Base-by-base conservation (phyloP, 2,797 vertebrate species). In the Onychomys torridus region DNA sequence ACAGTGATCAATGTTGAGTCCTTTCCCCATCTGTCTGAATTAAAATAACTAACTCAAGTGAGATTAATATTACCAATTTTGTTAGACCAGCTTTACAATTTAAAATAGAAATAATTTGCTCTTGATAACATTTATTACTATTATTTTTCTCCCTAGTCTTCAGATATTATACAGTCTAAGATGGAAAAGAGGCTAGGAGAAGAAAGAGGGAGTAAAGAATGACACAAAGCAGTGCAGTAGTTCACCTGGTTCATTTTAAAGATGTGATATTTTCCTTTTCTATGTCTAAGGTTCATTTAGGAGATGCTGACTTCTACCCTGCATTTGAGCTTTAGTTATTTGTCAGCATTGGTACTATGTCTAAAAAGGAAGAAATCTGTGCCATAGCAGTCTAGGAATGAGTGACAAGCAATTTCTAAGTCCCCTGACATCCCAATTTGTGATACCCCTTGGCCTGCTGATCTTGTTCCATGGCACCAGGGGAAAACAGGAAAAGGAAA, bases 1-100 rank as follows among this genome's bases (percentile, higher is more conserved):
- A 63, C 90, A 85, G 27, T 93, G 88, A 93, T 89, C 34, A 90
- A 89, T 90, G 95, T 61, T 86, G 93, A 90, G 17, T 81, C 9
- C n/a, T 77, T 96, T 91, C 81, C 78, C 63, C 46, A 83, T 76
- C 43, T 83, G 34, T 92, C 90, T 84, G 11, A 87, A 79, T 77
- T 93, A 76, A 97, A 97, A 89, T 91, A 95, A 61, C 21, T 57
- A 82, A 95, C 19, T 94, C 96, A 96, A 92, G 40, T 92, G 82
- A 92, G 86, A 93, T 90, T 93, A 93, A 93, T 81, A 92, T 92
- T 69, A 75, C 37, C 73, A 52, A 83, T 90, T 96, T 96, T 83
- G 23, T 95, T 93, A 75, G 14, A 85, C 3, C 46, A 81, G 32
- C 2, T 96, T 95, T 95, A 78, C 92, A 88, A 9, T 86, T 93